Conservation (phyloP, 1,140 invertebrate genomes). For the Kradibia gibbosae region DNA sequence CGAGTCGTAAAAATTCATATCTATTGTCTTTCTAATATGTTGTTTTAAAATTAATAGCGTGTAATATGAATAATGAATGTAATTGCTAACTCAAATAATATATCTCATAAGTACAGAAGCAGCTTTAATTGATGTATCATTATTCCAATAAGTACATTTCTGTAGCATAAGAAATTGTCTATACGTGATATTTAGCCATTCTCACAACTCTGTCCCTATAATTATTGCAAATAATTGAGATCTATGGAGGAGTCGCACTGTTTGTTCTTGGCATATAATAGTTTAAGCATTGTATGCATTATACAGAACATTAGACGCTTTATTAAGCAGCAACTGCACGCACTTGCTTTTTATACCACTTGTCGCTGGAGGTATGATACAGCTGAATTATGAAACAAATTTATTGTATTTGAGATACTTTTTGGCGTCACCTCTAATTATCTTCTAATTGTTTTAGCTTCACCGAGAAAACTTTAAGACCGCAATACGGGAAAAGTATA, state of each 20-base stretch:
- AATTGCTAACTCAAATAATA: no score
- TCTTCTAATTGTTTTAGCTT: conserved; percentile 24
- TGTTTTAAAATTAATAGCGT: no score
- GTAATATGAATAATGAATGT: no score
- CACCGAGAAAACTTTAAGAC: conserved; percentile 7
- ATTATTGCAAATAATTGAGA: conserved; percentile 42
- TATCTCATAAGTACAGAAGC: no score
- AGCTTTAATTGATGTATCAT: no score
- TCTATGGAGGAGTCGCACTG: conserved; percentile 3
- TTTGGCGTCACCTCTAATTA: conserved; percentile 39
- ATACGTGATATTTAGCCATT: neutral
- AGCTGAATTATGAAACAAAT: conserved; percentile 43
- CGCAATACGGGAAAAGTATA: neutral
- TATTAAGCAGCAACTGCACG: conserved; percentile 46
- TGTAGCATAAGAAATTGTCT: neutral
- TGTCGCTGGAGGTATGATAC: neutral
- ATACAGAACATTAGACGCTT: conserved; percentile 10
- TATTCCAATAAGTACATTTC: no score
- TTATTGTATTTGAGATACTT: conserved; percentile 27
- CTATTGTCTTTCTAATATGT: no score
- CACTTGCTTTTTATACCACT: conserved; percentile 7
- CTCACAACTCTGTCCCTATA: neutral
- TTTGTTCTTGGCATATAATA: conserved; percentile 31
- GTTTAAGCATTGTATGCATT: conserved; percentile 39
- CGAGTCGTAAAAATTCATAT: no score